phyloP scores from a whole-genome alignment of 2,113 vertebrate species.

The Laterallus jamaicensis region DNA sequence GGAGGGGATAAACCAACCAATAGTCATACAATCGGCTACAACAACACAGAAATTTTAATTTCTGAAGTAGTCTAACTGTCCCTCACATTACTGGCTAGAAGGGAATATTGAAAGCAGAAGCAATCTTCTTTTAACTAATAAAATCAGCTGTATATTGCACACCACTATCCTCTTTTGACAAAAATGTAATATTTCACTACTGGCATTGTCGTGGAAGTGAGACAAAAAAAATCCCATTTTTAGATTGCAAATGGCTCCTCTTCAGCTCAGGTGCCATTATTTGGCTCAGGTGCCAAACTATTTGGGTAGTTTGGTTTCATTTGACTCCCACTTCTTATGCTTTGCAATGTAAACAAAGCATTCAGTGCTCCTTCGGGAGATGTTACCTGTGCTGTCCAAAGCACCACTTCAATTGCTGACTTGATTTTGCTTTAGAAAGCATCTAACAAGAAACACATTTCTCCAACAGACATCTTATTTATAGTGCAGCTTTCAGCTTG shows the following conservation, averaged over 20 bases:
- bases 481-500: not conserved
- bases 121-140: not conserved
- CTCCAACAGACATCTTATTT: not conserved
- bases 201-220: not conserved
- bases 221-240: not conserved
- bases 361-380: not conserved
- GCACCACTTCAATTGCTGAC: not conserved
- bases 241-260: not conserved
- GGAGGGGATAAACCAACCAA: not conserved
- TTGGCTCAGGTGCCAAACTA: not conserved
- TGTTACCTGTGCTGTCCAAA: not conserved
- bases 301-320: not conserved
- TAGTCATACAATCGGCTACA: not conserved
- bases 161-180: not conserved
- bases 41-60: not conserved
- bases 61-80: not conserved
- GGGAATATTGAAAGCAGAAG: not conserved
- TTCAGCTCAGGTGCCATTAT: not conserved
- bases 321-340: not conserved
- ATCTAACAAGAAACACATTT: not conserved
- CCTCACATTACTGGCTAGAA: not conserved
- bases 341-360: not conserved
- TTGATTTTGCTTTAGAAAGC: conserved; percentile 7
- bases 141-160: not conserved
- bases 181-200: not conserved